These are phyloP conservation scores for Hipposideros armiger DNA, from an alignment of 2,113 vertebrate species.

Conservation along the genomic window DNA sequence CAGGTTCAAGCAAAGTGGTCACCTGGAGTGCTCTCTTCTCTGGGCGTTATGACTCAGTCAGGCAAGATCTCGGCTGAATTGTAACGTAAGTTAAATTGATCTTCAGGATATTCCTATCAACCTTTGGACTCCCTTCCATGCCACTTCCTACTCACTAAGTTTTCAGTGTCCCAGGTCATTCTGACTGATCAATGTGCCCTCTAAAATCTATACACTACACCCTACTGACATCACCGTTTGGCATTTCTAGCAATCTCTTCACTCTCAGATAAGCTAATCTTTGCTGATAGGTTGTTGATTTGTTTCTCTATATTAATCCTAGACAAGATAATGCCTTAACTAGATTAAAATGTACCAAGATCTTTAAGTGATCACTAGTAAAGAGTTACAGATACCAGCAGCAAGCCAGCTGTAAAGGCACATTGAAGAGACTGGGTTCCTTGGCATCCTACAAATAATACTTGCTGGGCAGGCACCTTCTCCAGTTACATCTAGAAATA, in stretches of 20 bases:
- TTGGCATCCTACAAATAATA: neutral
- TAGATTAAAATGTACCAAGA: slow-evolving; percentile 27
- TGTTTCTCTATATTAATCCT: neutral
- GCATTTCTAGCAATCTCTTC: neutral
- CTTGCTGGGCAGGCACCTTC: neutral
- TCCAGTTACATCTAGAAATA: neutral
- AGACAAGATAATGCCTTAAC: slow-evolving; percentile 31
- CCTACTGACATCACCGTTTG: neutral
- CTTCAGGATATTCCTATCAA: neutral
- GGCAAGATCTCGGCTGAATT: neutral
- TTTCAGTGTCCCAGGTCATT: neutral
- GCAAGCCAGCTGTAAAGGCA: neutral
- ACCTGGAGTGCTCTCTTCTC: neutral
- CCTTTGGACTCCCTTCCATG: neutral
- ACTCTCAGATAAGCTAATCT: slow-evolving; percentile 20
- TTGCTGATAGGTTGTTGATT: neutral
- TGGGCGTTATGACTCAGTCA: neutral
- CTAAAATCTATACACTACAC: neutral
- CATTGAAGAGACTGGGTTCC: neutral
- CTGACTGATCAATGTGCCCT: neutral
- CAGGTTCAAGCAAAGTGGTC: neutral
- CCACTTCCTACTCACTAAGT: neutral
- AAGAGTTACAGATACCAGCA: neutral
- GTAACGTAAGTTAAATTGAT: neutral
- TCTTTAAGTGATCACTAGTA: neutral